Percentiles rank a stretch among this genome's conserved stretches.
phyloP scores from a whole-genome alignment of 2,113 vertebrate genomes.

The Tauraco erythrolophus region DNA sequence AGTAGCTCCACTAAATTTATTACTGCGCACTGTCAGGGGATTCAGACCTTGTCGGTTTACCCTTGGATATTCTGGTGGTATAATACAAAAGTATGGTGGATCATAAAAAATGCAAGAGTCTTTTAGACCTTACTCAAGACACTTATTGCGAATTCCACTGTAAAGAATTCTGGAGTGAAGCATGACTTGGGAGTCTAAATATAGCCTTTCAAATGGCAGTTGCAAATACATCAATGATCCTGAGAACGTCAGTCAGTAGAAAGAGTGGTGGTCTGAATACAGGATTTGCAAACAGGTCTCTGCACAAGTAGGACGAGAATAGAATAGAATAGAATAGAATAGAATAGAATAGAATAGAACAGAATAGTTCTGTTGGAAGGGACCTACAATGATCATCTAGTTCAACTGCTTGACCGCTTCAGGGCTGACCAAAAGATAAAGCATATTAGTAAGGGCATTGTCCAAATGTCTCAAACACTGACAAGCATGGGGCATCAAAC shows the following conservation, averaged over 20 bases:
- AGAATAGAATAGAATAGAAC: background rate
- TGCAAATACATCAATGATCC: background rate
- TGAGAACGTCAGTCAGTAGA: background rate
- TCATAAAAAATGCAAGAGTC: background rate
- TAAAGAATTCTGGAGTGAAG: background rate
- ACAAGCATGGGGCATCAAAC: fast-evolving
- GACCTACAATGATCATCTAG: background rate
- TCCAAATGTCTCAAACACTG: background rate
- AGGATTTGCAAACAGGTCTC: background rate
- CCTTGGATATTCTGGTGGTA: slow-evolving; percentile 1
- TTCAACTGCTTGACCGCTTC: background rate
- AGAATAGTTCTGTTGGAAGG: background rate
- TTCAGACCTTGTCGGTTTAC: slow-evolving; percentile 30
- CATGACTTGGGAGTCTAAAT: background rate
- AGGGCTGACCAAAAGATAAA: background rate
- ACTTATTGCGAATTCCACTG: background rate
- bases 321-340: background rate
- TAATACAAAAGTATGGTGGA: background rate
- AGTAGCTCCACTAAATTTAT: slow-evolving; percentile 33
- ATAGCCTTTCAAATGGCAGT: background rate
- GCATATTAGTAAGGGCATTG: background rate
- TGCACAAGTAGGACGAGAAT: background rate
- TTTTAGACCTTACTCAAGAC: slow-evolving; percentile 1
- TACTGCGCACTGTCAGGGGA: background rate
- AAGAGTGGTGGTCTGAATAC: background rate